A percentile compares a stretch with the other conserved stretches of the same genome.
phyloP scores from a whole-genome alignment of 2,888 invertebrate species.

The Athalia rosae region DNA sequence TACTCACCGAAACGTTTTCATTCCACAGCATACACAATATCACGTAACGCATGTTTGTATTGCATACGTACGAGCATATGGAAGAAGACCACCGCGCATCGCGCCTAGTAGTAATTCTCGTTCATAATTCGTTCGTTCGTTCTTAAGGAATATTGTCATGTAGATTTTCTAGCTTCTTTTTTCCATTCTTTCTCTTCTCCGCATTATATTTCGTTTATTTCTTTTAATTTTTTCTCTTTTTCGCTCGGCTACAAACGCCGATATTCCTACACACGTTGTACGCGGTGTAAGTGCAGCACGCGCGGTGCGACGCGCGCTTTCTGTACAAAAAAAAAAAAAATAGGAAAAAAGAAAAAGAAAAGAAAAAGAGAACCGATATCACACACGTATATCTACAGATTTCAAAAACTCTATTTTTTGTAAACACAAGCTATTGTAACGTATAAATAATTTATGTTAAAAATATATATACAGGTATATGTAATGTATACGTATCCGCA shows the following conservation, averaged over 20 bases:
- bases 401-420: too few relatives aligned
- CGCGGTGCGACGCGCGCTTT: slow-evolving; percentile 45
- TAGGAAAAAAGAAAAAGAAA: slow-evolving; percentile 38
- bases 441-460: too few relatives aligned
- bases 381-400: too few relatives aligned
- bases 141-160: not conserved
- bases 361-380: slow-evolving; percentile 51
- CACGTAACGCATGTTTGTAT: not conserved
- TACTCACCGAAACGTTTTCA: not conserved
- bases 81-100: not conserved
- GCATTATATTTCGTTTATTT: not conserved
- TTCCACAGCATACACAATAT: too few relatives aligned
- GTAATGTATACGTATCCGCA: too few relatives aligned
- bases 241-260: not conserved
- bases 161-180: not conserved
- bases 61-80: not conserved
- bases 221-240: not conserved
- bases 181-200: not conserved
- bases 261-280: not conserved
- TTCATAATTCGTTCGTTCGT: not conserved
- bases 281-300: too few relatives aligned
- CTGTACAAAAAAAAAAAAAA: too few relatives aligned
- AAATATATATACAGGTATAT: too few relatives aligned
- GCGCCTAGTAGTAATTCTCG: too few relatives aligned
- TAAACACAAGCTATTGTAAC: too few relatives aligned